Base-by-base conservation (phyloP, 2,797 vertebrate genomes). In the Nannoperca obscura region DNA sequence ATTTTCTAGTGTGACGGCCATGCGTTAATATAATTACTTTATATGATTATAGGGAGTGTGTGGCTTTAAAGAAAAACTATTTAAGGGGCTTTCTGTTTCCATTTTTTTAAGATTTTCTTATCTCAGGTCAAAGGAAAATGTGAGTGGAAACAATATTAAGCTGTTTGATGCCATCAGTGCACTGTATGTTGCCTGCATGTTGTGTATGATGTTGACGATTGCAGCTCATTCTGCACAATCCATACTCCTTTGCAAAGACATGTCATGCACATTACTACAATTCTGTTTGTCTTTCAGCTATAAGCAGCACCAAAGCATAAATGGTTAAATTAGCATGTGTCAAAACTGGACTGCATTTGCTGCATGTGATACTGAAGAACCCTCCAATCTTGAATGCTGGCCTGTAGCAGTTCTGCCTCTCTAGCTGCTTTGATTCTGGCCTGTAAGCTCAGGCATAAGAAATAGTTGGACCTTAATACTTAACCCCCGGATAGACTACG, bases 81-180 rank as follows among this genome's bases (percentile, higher is more conserved):
- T 24, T n/a, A 34, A 4, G 42, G n/a, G 49, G 10, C 3, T 49
- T 62, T 64, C 42, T 61, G 22, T 75, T 74, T 58, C 42, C 27
- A 49, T 40, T 44, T 73, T 61, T 60, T 42, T 54, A 62, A 22
- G 20, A 82, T 80, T 76, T 77, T 72, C 55, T 78, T 59, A 79
- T 81, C 86, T 89, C 86, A 90, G 88, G 86, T 90, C 42, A 71
- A 81, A 83, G 10, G 40, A 74, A 74, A 66, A 85, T 55, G 49
- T n/a, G 64, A 65, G 36, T 19, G 22, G 5, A 74, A 78, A 61
- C 13, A 24, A 62, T 42, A 46, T 53, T 20, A 53, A 57, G 61
- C 68, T 72, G 54, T 82, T 69, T 54, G 20, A 62, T 58, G 52
- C 42, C 62, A 42, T 74, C 27, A 13, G 3, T 32, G 40, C 53